Percentiles rank a stretch among this genome's conserved stretches.
Conservation (phyloP, 2,797 vertebrate species). For the Halcyon leucocephala region DNA sequence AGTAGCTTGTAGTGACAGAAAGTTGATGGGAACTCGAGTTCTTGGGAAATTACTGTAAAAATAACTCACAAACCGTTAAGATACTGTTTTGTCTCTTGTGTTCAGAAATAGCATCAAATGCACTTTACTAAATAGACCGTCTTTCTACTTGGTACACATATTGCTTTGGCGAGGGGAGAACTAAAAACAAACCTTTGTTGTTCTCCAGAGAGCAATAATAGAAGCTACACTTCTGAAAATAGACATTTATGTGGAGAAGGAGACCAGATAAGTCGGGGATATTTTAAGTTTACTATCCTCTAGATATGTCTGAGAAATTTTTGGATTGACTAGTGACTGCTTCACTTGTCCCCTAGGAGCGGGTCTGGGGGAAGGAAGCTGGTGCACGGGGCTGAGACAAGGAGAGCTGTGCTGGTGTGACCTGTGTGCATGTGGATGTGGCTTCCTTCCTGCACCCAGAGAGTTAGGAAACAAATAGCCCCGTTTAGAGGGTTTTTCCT, state of each 20-base stretch:
- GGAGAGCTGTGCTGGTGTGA: background rate
- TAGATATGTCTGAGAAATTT: background rate
- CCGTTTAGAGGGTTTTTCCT: background rate
- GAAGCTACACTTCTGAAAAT: conserved; percentile 27
- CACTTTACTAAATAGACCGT: background rate
- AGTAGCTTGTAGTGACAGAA: background rate
- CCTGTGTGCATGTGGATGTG: background rate
- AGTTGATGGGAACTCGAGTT: background rate
- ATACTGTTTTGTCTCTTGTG: background rate
- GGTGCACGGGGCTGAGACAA: background rate
- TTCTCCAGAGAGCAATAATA: conserved; percentile 2
- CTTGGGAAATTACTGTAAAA: background rate
- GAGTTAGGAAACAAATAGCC: background rate
- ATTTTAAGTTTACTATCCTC: conserved; percentile 26
- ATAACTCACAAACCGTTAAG: background rate
- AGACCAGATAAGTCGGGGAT: background rate
- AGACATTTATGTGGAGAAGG: background rate
- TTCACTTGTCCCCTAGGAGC: background rate
- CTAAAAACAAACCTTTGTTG: conserved; percentile 1
- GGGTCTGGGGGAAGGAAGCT: background rate
- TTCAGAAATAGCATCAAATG: conserved; percentile 3
- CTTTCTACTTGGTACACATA: background rate
- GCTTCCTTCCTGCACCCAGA: background rate
- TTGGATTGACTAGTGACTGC: background rate
- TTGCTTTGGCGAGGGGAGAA: background rate